phyloP scores from a whole-genome alignment of 2,888 invertebrate genomes.

The Athalia cordata region DNA sequence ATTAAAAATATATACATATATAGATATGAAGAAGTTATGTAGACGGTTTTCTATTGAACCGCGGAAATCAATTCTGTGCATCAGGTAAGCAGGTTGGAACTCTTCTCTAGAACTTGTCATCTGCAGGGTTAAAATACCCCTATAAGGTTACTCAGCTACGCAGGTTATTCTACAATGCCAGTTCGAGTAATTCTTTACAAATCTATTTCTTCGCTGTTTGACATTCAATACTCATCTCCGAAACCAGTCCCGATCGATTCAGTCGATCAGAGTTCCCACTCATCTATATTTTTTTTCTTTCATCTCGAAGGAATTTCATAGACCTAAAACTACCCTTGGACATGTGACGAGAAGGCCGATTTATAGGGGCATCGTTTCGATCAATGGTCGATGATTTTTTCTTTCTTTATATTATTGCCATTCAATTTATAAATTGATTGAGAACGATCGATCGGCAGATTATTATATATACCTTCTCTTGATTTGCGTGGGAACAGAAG shows the following conservation, averaged over 20 bases:
- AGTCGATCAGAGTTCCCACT: conserved; percentile 53
- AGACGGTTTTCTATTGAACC: conserved; percentile 1
- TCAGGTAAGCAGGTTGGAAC: neutral
- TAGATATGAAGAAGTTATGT: neutral
- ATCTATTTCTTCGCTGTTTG: conserved; percentile 72
- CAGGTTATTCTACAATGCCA: conserved; percentile 5
- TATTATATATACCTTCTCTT: no score
- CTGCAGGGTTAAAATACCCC: conserved; percentile 48
- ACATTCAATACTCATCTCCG: conserved; percentile 66
- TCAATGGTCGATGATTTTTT: no score
- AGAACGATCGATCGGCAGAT: no score
- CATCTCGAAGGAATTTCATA: no score
- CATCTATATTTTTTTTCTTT: conserved; percentile 8
- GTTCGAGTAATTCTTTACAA: conserved; percentile 61
- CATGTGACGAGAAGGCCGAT: no score
- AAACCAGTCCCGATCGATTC: conserved; percentile 61
- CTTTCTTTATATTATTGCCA: no score
- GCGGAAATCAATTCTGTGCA: conserved; percentile 66
- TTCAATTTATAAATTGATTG: no score
- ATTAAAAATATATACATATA: neutral
- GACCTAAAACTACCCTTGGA: no score
- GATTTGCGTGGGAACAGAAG: no score
- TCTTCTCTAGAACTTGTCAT: conserved; percentile 25
- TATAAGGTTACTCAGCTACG: conserved; percentile 48
- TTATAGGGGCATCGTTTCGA: no score